Conservation (phyloP, 1,140 invertebrate genomes). For the Drosophila yakuba region DNA sequence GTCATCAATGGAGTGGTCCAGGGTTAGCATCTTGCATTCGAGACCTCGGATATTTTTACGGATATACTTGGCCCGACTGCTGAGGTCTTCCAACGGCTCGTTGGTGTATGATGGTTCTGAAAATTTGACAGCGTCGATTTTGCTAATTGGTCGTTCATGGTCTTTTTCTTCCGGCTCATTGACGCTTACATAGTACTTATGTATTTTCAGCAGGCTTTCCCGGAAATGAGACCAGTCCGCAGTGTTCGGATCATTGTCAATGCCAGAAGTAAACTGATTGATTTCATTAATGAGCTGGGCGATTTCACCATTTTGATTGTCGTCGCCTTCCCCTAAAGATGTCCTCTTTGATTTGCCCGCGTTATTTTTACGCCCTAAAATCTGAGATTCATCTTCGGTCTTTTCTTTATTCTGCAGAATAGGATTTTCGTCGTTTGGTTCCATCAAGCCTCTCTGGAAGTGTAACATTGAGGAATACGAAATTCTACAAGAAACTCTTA, state of each 20-base stretch:
- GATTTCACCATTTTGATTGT: background rate
- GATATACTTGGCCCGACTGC: background rate
- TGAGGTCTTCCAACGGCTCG: background rate
- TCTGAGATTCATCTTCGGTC: background rate
- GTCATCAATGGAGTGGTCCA: slow-evolving; percentile 16
- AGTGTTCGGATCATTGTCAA: slow-evolving; percentile 18
- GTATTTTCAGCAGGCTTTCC: slow-evolving; percentile 39
- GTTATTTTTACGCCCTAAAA: background rate
- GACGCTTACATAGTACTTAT: slow-evolving; percentile 25
- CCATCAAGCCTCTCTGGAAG: slow-evolving; percentile 25
- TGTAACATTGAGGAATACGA: background rate
- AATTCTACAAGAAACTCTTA: background rate
- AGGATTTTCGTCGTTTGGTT: background rate
- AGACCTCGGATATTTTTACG: slow-evolving; percentile 9
- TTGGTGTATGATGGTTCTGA: background rate
- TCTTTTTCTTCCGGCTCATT: background rate
- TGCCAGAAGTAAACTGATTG: slow-evolving; percentile 22
- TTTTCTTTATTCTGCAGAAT: background rate
- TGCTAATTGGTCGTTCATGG: too few species aligned
- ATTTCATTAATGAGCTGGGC: slow-evolving; percentile 31
- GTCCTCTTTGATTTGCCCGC: background rate
- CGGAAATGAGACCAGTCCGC: slow-evolving; percentile 48
- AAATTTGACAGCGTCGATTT: too few species aligned
- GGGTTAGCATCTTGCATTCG: slow-evolving; percentile 17
- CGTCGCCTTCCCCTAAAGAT: background rate